Percentiles rank a stretch among this genome's conserved stretches.
Conservation (phyloP, 2,113 vertebrate species). For the Halichoerus grypus region DNA sequence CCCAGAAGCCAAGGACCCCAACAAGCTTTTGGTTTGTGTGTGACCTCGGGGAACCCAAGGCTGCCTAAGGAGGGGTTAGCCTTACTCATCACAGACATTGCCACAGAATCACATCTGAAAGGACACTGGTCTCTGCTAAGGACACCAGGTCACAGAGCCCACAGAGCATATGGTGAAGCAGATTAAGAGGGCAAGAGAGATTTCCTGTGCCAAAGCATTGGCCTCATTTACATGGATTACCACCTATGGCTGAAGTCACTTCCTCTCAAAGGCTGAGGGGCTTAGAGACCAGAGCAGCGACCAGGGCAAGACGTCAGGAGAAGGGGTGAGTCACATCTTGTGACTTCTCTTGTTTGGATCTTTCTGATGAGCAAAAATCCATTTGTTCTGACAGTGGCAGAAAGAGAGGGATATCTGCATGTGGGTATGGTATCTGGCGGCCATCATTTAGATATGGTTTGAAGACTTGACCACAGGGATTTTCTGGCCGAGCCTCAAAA, state of each 20-base stretch:
- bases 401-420: not conserved
- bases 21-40: slow-evolving; percentile 59
- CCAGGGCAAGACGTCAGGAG: not conserved
- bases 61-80: not conserved
- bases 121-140: slow-evolving; percentile 19
- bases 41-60: slow-evolving; percentile 65
- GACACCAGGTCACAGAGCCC: not conserved
- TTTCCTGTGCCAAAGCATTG: slow-evolving; percentile 19
- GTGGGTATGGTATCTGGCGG: not conserved
- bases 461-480: not conserved
- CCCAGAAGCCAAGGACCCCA: slow-evolving; percentile 63
- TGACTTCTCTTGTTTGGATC: not conserved
- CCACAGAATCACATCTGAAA: slow-evolving; percentile 56
- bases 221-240: slow-evolving; percentile 36
- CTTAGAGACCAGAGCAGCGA: not conserved
- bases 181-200: slow-evolving; percentile 48
- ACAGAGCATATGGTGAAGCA: not conserved
- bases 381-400: not conserved
- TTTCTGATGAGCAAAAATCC: not conserved
- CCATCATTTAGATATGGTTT: not conserved
- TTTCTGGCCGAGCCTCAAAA: slow-evolving; percentile 18
- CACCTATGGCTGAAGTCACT: slow-evolving; percentile 18
- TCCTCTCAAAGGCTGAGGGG: slow-evolving; percentile 42
- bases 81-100: not conserved
- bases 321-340: not conserved